Conservation (phyloP, 2,888 invertebrate genomes). For the Creontiades dilutus region DNA sequence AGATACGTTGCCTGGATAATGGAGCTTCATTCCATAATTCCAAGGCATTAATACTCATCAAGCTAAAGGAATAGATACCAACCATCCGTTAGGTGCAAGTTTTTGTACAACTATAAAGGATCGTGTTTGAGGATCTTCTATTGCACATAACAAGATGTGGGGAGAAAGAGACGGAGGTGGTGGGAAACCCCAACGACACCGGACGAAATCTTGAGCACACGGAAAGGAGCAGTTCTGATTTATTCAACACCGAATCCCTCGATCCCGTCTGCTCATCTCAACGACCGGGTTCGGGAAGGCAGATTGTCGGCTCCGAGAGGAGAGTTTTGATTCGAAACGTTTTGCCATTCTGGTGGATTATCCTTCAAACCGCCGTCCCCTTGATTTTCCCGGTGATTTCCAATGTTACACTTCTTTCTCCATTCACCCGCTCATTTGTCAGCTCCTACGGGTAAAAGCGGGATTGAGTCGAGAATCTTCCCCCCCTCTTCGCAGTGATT, state of each 20-base stretch:
- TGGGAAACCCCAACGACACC: background rate
- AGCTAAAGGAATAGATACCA: too few species aligned
- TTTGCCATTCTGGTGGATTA: conserved; percentile 43
- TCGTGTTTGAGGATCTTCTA: too few species aligned
- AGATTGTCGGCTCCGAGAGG: background rate
- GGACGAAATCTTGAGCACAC: background rate
- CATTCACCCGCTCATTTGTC: conserved; percentile 66
- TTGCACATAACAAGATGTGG: too few species aligned
- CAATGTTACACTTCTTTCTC: conserved; percentile 66
- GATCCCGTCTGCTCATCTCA: background rate
- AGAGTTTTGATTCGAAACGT: conserved; percentile 38
- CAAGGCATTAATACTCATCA: too few species aligned
- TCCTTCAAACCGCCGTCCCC: conserved; percentile 42
- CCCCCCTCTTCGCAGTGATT: conserved; percentile 16
- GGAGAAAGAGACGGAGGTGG: too few species aligned
- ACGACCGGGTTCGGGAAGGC: background rate
- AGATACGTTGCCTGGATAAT: too few species aligned
- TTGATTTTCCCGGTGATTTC: conserved; percentile 51
- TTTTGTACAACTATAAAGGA: too few species aligned
- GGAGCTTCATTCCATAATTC: too few species aligned
- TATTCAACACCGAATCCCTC: conserved; percentile 11
- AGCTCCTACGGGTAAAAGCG: background rate
- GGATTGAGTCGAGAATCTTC: conserved; percentile 6
- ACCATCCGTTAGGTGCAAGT: too few species aligned
- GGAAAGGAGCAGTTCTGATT: background rate